phyloP scores from a whole-genome alignment of 35 echinoderm and acorn worm genomes.

The Diadema setosum region DNA sequence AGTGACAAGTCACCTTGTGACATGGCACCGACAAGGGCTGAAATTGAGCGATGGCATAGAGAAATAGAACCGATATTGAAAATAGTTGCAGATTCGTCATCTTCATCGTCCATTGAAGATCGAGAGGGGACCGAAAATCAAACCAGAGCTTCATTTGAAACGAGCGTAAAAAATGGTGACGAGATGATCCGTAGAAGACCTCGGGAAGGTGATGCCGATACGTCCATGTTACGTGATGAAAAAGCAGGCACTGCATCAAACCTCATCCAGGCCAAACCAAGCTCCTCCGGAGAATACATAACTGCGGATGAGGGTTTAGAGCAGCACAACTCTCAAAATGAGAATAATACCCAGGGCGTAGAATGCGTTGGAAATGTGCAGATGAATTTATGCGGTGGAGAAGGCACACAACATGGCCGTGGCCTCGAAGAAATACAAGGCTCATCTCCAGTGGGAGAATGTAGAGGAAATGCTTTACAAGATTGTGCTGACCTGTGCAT shows the following conservation, averaged over 20 bases:
- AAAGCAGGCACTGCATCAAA: neutral
- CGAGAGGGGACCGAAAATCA: neutral
- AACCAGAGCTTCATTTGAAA: neutral
- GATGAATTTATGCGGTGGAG: neutral
- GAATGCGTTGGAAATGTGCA: neutral
- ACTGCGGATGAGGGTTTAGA: neutral
- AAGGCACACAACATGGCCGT: neutral
- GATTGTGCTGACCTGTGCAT: neutral
- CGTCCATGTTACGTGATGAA: neutral
- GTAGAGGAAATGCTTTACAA: neutral
- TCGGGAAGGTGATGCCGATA: neutral
- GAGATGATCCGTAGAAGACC: neutral
- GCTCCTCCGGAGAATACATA: conserved; percentile 1
- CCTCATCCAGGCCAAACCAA: neutral
- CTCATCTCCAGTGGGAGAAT: neutral
- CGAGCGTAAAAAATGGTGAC: neutral
- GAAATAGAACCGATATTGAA: neutral
- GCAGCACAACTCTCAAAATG: neutral
- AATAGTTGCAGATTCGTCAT: neutral
- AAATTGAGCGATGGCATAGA: neutral
- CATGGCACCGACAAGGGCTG: neutral
- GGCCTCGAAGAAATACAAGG: neutral
- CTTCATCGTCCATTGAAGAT: neutral
- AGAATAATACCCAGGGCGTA: neutral
- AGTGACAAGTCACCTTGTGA: neutral